Conservation (phyloP, 2,888 invertebrate genomes). For the Machimus atricapillus region DNA sequence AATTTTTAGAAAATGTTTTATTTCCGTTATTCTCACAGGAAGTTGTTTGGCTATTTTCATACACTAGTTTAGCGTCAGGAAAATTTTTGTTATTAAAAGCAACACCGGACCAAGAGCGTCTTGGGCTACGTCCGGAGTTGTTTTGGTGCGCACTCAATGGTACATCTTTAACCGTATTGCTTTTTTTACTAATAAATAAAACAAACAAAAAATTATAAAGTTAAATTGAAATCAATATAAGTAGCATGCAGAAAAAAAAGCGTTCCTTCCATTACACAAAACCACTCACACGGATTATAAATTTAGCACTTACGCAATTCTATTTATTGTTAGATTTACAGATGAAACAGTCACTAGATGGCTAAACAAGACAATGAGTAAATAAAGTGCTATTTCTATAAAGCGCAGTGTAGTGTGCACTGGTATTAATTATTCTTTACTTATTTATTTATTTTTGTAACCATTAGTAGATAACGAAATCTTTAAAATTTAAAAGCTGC, state of each 20-base stretch:
- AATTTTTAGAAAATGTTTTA: slow-evolving; percentile 50
- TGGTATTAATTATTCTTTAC: not conserved
- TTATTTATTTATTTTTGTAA: not conserved
- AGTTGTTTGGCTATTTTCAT: slow-evolving; percentile 51
- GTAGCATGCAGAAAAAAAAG: slow-evolving; percentile 40
- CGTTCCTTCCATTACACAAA: not conserved
- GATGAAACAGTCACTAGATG: slow-evolving; percentile 92
- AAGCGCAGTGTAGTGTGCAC: slow-evolving; percentile 25
- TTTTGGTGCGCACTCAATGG: slow-evolving; percentile 48
- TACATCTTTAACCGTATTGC: slow-evolving; percentile 49
- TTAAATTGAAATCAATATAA: slow-evolving; percentile 40
- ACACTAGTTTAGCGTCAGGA: slow-evolving; percentile 52
- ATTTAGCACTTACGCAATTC: slow-evolving; percentile 84
- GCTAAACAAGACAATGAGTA: slow-evolving; percentile 65
- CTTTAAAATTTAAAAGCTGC: not conserved
- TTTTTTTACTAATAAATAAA: slow-evolving; percentile 49
- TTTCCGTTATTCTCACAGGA: slow-evolving; percentile 52
- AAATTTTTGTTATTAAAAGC: slow-evolving; percentile 54
- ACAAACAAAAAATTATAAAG: slow-evolving; percentile 44
- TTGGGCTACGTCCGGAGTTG: slow-evolving; percentile 49
- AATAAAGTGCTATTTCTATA: slow-evolving; percentile 4
- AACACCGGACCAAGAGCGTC: slow-evolving; percentile 53
- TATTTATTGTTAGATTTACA: slow-evolving; percentile 90
- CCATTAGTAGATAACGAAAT: not conserved
- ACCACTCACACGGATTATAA: slow-evolving; percentile 22